Percentiles rank a stretch among this genome's conserved stretches.
Evolutionary conservation across 2,797 vertebrate genomes (phyloP).

Genomic region (Ispidina picta): DNA sequence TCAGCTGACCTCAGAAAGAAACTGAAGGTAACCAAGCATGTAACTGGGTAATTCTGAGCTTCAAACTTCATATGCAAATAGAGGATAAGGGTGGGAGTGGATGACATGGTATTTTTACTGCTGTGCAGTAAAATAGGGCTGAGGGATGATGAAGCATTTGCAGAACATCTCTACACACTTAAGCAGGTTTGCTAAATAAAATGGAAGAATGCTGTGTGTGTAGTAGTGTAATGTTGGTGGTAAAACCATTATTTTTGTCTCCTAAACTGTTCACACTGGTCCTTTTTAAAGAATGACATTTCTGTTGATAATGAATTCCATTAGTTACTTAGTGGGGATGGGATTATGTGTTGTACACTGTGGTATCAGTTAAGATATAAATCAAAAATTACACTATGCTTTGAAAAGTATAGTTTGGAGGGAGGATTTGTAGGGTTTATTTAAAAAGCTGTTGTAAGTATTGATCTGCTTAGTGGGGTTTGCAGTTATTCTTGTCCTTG

Average conservation of each 20-base stretch:
- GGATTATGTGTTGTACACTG: neutral
- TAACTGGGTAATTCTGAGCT: constrained; percentile 30
- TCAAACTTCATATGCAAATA: constrained; percentile 49
- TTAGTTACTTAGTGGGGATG: neutral
- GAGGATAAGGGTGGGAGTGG: constrained; percentile 3
- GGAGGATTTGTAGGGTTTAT: neutral
- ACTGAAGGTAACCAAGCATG: constrained; percentile 82
- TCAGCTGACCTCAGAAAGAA: constrained; percentile 76
- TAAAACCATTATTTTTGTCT: neutral
- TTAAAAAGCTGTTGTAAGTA: neutral
- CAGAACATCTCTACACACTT: neutral
- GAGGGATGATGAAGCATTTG: neutral
- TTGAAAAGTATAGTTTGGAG: neutral
- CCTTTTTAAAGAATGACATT: neutral
- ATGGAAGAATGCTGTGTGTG: neutral
- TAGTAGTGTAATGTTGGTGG: neutral
- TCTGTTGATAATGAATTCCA: neutral
- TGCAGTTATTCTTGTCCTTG: neutral
- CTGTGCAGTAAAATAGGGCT: neutral
- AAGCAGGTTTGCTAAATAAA: constrained; percentile 5
- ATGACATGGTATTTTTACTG: constrained; percentile 22
- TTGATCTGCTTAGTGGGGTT: neutral
- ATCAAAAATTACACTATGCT: neutral
- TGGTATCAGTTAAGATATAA: neutral
- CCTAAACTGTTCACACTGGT: neutral